A percentile compares a stretch with the other conserved stretches of the same genome.
These are phyloP conservation scores for Pachyramphus minor DNA, from an alignment of 2,113 vertebrate genomes.

Conservation along the genomic window DNA sequence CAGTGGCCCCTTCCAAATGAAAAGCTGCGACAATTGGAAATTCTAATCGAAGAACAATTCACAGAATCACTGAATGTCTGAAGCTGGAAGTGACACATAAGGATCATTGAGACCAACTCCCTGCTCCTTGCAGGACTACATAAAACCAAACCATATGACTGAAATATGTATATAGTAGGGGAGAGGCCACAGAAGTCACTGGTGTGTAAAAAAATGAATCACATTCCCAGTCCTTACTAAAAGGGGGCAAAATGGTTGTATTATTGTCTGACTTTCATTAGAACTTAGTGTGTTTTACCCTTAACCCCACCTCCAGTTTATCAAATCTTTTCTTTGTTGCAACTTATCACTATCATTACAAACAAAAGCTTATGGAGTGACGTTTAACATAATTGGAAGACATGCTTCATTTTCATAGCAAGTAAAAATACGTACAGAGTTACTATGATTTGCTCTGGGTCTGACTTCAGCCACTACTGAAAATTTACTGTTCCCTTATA, in stretches of 20 bases:
- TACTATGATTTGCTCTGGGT: background rate
- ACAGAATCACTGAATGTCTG: background rate
- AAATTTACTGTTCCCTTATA: background rate
- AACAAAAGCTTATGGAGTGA: background rate
- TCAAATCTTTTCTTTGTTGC: background rate
- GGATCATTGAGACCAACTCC: background rate
- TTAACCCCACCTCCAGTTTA: background rate
- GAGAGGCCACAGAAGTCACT: background rate
- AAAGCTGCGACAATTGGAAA: too few relatives aligned
- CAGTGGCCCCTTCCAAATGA: too few relatives aligned
- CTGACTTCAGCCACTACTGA: background rate
- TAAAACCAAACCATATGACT: background rate
- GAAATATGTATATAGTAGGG: background rate
- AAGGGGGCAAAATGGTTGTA: background rate
- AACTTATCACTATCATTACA: background rate
- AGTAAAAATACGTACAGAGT: background rate
- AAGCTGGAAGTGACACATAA: background rate
- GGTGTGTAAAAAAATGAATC: background rate
- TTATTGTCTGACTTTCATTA: background rate
- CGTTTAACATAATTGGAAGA: background rate
- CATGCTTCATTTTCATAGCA: background rate
- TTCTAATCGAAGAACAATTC: too few relatives aligned
- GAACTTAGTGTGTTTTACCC: background rate
- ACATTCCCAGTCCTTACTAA: background rate
- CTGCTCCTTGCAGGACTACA: background rate